A percentile compares a stretch with the other conserved stretches of the same genome.
Evolutionary conservation across 2,888 invertebrate genomes (phyloP).

Genomic region (Choreutis nemorana): DNA sequence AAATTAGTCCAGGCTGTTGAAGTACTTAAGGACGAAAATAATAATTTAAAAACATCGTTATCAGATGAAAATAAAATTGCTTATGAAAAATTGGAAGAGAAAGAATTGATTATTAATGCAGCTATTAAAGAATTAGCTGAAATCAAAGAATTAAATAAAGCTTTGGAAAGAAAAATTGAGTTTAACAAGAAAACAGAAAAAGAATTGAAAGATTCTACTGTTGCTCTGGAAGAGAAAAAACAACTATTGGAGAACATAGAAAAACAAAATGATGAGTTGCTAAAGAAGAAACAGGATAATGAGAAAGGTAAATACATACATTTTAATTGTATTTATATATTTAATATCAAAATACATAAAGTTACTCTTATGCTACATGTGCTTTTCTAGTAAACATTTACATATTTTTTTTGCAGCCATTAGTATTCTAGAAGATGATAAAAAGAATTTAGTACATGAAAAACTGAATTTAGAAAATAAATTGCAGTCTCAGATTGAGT

Average conservation of each 20-base stretch:
- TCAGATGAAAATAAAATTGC: constrained; percentile 15
- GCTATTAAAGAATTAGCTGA: constrained; percentile 15
- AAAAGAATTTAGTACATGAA: constrained; percentile 15
- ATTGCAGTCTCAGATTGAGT: constrained; percentile 1
- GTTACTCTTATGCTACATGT: no score
- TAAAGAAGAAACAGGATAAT: no score
- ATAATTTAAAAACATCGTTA: constrained; percentile 13
- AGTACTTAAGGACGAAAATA: constrained; percentile 20
- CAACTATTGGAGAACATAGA: neutral
- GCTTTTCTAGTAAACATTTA: no score
- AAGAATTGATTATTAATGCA: constrained; percentile 17
- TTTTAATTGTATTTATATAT: constrained; percentile 2
- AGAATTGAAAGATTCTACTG: neutral
- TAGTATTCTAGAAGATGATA: constrained; percentile 18
- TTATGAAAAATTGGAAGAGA: constrained; percentile 18
- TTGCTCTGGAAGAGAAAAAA: neutral
- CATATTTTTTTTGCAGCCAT: no score
- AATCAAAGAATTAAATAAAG: neutral
- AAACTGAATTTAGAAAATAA: constrained; percentile 14
- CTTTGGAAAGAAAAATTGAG: neutral
- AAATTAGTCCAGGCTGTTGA: constrained; percentile 24
- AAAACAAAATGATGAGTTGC: no score
- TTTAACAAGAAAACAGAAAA: neutral
- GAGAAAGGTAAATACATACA: no score
- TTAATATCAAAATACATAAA: no score